A percentile compares a stretch with the other conserved stretches of the same genome.
Evolutionary conservation across 2,113 vertebrate genomes (phyloP).

Genomic region (Plecotus auritus): DNA sequence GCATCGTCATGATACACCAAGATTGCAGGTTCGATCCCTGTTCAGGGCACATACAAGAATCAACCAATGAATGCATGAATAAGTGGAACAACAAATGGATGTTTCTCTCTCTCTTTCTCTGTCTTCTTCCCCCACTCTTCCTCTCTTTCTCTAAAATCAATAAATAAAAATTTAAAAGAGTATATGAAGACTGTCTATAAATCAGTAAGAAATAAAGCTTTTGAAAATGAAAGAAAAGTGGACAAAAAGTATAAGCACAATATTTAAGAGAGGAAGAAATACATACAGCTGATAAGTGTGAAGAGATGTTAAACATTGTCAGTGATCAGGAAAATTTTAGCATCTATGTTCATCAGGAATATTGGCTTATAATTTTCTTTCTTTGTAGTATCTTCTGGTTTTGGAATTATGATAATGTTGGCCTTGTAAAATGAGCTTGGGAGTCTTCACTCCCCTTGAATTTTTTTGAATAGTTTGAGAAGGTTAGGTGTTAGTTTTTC

Average conservation of each 20-base stretch:
- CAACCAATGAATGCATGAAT: background rate
- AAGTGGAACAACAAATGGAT: background rate
- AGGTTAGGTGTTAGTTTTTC: background rate
- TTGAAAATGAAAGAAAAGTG: background rate
- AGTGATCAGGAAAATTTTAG: background rate
- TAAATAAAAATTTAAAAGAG: background rate
- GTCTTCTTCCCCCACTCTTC: background rate
- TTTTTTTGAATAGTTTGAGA: background rate
- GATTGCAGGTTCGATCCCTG: background rate
- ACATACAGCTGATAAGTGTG: background rate
- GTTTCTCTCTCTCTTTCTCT: background rate
- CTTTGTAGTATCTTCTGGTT: background rate
- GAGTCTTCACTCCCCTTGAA: background rate
- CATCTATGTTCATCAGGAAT: background rate
- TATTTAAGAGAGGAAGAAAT: background rate
- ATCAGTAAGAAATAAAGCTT: background rate
- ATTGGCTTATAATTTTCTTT: background rate
- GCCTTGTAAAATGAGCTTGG: background rate
- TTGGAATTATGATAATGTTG: background rate
- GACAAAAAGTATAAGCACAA: background rate
- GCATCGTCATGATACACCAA: background rate
- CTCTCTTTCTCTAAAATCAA: background rate
- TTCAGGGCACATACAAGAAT: background rate
- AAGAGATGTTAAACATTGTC: background rate
- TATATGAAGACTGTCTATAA: background rate